Evolutionary conservation across 1,140 invertebrate species (phyloP), one percentile per base, ranked within the genome.

Genomic region (Pissodes strobi): DNA sequence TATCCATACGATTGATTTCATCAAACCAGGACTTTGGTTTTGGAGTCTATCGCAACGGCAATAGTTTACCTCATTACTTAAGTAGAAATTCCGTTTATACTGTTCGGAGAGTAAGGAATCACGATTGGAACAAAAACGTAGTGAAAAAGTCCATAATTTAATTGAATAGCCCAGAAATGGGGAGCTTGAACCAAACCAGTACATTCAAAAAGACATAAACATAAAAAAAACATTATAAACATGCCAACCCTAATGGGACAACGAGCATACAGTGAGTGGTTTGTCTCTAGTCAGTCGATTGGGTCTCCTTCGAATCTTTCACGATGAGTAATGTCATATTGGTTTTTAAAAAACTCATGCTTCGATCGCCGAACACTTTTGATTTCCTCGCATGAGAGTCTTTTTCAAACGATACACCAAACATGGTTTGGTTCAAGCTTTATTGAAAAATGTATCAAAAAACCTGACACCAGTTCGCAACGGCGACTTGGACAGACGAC

Each of bases 21-120:
- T 76, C 4, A 74, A 0, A 78, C 75, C 0, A 45, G 71, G 13
- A 66, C 52, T 80, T 68, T 46, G 53, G 79, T 49, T 79, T 70
- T 49, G 22, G 43, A n/a, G 18, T 30, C n/a, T 55, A 56, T 23
- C 58, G 51, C 3, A 56, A 56, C 3, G 8, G 9, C 10, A 10
- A 27, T 12, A n/a, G n/a, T n/a, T 13, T 64, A 19, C 8, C 1
- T 6, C 61, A 64, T 23, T 64, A 21, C 21, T 21, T 59, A 34
- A 58, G 37, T 18, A 12, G 61, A 34, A 64, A 64, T 22, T 21
- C 45, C 15, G 12, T 10, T n/a, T 22, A 10, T 10, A 51, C n/a
- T 5, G 22, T 62, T 34, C 27, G 30, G 6, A 6, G 30, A 12
- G 9, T 9, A 5, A 5, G 9, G 5, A 9, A 43, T 21, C 15